These are phyloP conservation scores for Lissonota sp. DNA, from an alignment of 2,888 invertebrate genomes.

Conservation along the genomic window DNA sequence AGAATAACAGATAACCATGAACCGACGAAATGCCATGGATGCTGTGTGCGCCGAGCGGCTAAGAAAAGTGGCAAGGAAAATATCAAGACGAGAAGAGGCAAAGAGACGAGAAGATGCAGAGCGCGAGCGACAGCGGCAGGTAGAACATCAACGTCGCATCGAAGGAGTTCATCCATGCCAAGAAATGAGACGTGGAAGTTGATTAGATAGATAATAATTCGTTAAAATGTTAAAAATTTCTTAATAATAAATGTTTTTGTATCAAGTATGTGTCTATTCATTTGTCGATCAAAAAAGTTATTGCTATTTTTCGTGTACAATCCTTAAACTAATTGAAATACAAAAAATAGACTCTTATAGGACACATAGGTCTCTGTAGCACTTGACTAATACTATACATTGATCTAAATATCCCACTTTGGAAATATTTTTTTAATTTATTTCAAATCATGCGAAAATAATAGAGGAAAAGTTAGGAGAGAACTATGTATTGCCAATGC, in stretches of 20 bases:
- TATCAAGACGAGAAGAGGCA: background rate
- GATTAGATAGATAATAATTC: background rate
- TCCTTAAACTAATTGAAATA: too few relatives aligned
- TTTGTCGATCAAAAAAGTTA: conserved; percentile 44
- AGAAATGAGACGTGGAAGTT: background rate
- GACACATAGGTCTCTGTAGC: too few relatives aligned
- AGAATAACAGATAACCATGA: background rate
- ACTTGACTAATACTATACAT: too few relatives aligned
- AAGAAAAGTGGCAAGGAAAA: background rate
- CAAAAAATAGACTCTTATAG: too few relatives aligned
- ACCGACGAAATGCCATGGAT: background rate
- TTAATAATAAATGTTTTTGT: background rate
- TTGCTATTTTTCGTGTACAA: conserved; percentile 15
- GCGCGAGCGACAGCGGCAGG: background rate
- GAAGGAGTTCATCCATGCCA: background rate
- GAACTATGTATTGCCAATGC: background rate
- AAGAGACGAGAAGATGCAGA: background rate
- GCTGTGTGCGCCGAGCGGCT: background rate
- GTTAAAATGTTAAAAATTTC: background rate
- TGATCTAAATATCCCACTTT: too few relatives aligned
- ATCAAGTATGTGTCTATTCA: too few relatives aligned
- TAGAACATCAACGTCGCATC: background rate
- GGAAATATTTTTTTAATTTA: background rate
- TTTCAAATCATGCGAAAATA: background rate
- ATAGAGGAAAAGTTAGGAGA: background rate